These are phyloP conservation scores for Nothoprocta pentlandii DNA, from an alignment of 2,113 vertebrate species.

Conservation along the genomic window DNA sequence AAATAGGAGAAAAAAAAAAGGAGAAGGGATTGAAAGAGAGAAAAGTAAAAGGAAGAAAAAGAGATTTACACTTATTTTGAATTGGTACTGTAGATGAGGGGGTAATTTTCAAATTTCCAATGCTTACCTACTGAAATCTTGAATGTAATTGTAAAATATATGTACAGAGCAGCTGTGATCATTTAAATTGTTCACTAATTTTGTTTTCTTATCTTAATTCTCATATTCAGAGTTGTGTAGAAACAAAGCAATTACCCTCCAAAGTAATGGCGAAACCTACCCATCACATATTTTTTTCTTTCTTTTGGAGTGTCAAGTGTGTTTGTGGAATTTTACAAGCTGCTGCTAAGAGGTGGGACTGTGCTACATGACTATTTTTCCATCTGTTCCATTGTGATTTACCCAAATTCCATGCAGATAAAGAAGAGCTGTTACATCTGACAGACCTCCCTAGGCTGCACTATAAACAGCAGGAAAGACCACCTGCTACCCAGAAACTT, in stretches of 20 bases:
- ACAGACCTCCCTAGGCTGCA: constrained; percentile 68
- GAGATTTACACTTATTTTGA: background rate
- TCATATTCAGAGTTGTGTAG: background rate
- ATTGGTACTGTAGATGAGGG: background rate
- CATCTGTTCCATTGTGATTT: constrained; percentile 78
- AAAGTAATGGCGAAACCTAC: constrained; percentile 35
- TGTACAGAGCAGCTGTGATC: background rate
- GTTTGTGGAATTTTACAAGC: constrained; percentile 45
- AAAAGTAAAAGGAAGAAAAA: background rate
- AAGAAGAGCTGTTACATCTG: constrained; percentile 75
- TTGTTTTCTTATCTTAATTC: constrained; percentile 33
- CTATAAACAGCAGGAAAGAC: constrained; percentile 77
- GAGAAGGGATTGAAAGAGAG: background rate
- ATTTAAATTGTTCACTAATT: constrained; percentile 34
- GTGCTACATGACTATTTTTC: constrained; percentile 64
- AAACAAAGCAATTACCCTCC: constrained; percentile 31
- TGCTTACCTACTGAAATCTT: constrained; percentile 5
- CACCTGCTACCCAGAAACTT: constrained; percentile 78
- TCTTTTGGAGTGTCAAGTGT: background rate
- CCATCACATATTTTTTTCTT: background rate
- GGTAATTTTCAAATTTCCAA: background rate
- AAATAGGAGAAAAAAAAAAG: background rate
- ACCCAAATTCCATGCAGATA: constrained; percentile 77
- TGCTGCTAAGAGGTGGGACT: constrained; percentile 53
- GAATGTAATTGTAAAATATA: background rate